Evolutionary conservation across 2,888 invertebrate genomes (phyloP), one percentile per base, ranked within the genome.

Genomic region (Eristalinus sepulchralis): DNA sequence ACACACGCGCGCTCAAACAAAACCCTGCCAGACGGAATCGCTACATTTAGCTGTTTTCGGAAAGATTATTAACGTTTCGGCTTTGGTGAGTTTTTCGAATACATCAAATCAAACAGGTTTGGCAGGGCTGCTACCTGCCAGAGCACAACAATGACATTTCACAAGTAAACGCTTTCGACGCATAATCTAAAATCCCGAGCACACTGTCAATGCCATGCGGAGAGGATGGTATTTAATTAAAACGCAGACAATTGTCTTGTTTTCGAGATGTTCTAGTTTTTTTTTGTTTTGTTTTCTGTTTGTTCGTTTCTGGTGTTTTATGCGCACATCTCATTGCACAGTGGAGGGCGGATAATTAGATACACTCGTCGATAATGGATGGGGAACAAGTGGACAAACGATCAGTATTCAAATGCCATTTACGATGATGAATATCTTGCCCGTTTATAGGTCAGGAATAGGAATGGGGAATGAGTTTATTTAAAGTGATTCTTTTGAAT

Each of bases 121-220:
- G 24, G 57, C 57, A 27, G 20, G 27, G 27, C 34, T n/a, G 3
- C 10, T 10, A 27, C 13, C 6, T 55, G 27, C 47, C 31, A 70
- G 59, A 13, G 36, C 60, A 73, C 60, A 73, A 67, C 72, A 72
- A 67, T 80, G 80, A 67, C 80, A 80, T 80, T 80, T 80, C 47
- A 31, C 67, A 71, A 34, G 34, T 67, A 66, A 80, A 66, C 72
- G 36, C 71, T 66, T 72, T 55, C 67, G 80, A 73, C 70, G 71
- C 63, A 71, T 73, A 55, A 67, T 73, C 80, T 73, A 62, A 67
- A 34, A 27, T 5, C 5, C 72, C 5, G 8, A 17, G 17, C 47
- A 17, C 17, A 62, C 53, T 72, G 79, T 67, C 79, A 79, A 67
- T 79, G 79, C 60, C 53, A 62, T 60, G 60, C 39, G 72, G 27